Evolutionary conservation across 2,113 vertebrate species (phyloP).

Genomic region (Cheilinus undulatus): DNA sequence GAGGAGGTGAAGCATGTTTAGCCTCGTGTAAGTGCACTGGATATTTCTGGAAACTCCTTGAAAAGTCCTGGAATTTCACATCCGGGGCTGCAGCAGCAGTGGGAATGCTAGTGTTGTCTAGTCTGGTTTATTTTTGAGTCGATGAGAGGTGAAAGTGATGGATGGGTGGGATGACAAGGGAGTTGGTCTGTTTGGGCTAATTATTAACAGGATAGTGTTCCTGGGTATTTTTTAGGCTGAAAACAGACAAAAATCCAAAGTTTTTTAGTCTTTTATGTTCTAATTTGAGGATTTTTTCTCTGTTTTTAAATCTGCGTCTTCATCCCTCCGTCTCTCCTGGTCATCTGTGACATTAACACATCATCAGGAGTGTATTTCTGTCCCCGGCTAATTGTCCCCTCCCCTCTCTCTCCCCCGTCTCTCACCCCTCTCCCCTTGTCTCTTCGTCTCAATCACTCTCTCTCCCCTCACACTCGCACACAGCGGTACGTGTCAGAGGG

Average conservation of each 20-base stretch:
- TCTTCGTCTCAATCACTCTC: slow-evolving; percentile 45
- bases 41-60: slow-evolving; percentile 38
- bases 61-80: slow-evolving; percentile 29
- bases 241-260: slow-evolving; percentile 21
- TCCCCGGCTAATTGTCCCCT: slow-evolving; percentile 30
- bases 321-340: too few species aligned
- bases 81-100: background rate
- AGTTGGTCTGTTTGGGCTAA: slow-evolving; percentile 34
- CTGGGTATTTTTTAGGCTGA: slow-evolving; percentile 38
- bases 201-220: slow-evolving; percentile 64
- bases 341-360: background rate
- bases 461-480: slow-evolving; percentile 31
- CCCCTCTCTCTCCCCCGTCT: slow-evolving; percentile 21
- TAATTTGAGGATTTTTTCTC: too few species aligned
- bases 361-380: slow-evolving; percentile 42
- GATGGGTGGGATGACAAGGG: background rate
- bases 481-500: slow-evolving; percentile 71
- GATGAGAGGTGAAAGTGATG: slow-evolving; percentile 4
- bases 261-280: slow-evolving; percentile 19
- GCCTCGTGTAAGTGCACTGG: background rate
- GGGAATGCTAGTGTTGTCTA: slow-evolving; percentile 12
- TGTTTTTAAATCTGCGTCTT: too few species aligned
- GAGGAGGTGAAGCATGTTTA: background rate
- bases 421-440: slow-evolving; percentile 39
- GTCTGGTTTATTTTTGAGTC: background rate